Evolutionary conservation across 1,140 invertebrate genomes (phyloP).

Genomic region (Dolichoris vasculosae): DNA sequence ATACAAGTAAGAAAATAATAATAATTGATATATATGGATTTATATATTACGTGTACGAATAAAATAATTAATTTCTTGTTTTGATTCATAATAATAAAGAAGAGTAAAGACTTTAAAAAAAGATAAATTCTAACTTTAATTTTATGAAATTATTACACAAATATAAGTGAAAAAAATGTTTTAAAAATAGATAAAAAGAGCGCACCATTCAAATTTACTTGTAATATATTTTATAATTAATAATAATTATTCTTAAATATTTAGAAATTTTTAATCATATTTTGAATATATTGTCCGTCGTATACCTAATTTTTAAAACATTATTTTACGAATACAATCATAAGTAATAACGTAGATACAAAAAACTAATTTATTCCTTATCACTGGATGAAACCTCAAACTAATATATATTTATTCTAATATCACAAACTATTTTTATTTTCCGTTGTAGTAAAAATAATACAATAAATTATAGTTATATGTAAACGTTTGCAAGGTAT

Average conservation of each 20-base stretch:
- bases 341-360: slow-evolving; percentile 15
- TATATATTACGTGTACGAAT: not conserved
- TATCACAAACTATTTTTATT: slow-evolving; percentile 54
- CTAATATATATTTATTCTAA: slow-evolving; percentile 49
- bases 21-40: not conserved
- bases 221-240: slow-evolving; percentile 4
- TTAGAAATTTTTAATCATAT: not conserved
- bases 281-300: not conserved
- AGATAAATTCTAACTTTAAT: not conserved
- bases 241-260: not conserved
- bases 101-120: not conserved
- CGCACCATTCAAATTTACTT: not conserved
- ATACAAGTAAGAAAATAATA: not conserved
- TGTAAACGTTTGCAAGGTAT: slow-evolving; percentile 52
- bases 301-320: slow-evolving; percentile 31
- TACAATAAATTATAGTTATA: slow-evolving; percentile 36
- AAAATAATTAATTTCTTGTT: not conserved
- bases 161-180: not conserved
- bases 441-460: slow-evolving; percentile 35
- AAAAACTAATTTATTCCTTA: slow-evolving; percentile 21
- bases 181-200: slow-evolving; percentile 16
- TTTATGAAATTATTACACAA: not conserved
- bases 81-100: not conserved
- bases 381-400: slow-evolving; percentile 44
- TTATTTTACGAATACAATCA: not conserved